A percentile compares a stretch with the other conserved stretches of the same genome.
Evolutionary conservation across 2,113 vertebrate species (phyloP).

Genomic region (Sarotherodon lohbergeri): DNA sequence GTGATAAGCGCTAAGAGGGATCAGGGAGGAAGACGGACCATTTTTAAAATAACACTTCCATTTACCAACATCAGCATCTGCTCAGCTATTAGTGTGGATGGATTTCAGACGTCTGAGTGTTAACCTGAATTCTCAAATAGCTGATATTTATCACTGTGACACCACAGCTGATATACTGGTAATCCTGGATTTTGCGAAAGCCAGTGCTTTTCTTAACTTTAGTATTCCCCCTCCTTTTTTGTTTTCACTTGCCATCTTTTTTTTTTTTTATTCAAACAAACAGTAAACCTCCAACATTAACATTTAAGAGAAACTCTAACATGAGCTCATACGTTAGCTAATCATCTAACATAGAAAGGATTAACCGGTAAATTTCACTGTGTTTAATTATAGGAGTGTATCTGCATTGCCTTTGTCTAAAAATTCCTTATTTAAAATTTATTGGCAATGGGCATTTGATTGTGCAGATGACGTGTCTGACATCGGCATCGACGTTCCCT

Average conservation of each 20-base stretch:
- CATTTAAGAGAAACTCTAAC: neutral
- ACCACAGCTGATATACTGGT: neutral
- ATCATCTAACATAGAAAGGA: neutral
- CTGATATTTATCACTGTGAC: slow-evolving; percentile 6
- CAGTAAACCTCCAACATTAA: neutral
- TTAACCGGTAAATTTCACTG: neutral
- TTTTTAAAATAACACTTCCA: slow-evolving; percentile 5
- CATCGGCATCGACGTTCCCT: neutral
- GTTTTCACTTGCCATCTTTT: neutral
- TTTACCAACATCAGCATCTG: slow-evolving; percentile 15
- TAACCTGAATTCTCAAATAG: slow-evolving; percentile 5
- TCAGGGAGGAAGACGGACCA: neutral
- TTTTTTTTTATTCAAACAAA: neutral
- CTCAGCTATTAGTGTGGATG: neutral
- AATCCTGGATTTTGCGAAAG: neutral
- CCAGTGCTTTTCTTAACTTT: neutral
- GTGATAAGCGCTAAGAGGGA: neutral
- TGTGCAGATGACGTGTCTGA: neutral
- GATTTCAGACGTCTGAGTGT: neutral
- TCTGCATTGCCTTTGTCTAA: neutral
- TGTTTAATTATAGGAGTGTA: neutral
- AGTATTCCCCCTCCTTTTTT: neutral
- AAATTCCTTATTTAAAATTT: neutral
- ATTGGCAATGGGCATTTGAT: neutral
- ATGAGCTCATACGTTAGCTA: neutral